phyloP scores from a whole-genome alignment of 2,113 vertebrate species.

The Boulengeromyrus knoepffleri region DNA sequence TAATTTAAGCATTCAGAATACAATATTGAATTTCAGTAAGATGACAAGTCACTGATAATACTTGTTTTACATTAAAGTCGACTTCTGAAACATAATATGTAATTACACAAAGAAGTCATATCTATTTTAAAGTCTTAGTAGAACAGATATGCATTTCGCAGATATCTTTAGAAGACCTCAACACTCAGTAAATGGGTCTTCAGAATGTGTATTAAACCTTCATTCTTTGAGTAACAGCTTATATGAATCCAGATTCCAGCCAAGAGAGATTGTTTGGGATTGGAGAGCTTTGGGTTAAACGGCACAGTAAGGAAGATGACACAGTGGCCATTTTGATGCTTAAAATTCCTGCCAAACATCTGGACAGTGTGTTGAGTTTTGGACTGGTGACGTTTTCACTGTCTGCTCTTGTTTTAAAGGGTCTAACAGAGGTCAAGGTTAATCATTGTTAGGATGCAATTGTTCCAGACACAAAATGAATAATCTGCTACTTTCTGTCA shows the following conservation, averaged over 20 bases:
- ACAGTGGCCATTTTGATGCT: not conserved
- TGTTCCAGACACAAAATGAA: slow-evolving; percentile 35
- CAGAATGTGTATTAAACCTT: not conserved
- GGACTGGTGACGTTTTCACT: not conserved
- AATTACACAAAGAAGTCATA: not conserved
- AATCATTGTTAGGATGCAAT: not conserved
- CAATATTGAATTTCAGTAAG: not conserved
- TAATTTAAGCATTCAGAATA: not conserved
- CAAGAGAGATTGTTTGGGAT: not conserved
- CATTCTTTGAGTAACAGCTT: not conserved
- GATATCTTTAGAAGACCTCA: not conserved
- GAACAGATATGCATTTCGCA: not conserved
- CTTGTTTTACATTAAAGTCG: not conserved
- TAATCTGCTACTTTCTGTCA: slow-evolving; percentile 36
- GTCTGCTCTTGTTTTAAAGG: not conserved
- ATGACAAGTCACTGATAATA: not conserved
- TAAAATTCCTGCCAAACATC: not conserved
- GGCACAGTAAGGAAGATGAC: not conserved
- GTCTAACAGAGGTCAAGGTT: not conserved
- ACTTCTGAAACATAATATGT: not conserved
- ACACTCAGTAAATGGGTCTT: not conserved
- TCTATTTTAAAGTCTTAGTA: not conserved
- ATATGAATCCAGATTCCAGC: not conserved
- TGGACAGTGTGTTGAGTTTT: not conserved
- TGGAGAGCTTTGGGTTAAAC: not conserved